Base-by-base conservation (phyloP, 1,140 invertebrate species). In the Panulirus ornatus region DNA sequence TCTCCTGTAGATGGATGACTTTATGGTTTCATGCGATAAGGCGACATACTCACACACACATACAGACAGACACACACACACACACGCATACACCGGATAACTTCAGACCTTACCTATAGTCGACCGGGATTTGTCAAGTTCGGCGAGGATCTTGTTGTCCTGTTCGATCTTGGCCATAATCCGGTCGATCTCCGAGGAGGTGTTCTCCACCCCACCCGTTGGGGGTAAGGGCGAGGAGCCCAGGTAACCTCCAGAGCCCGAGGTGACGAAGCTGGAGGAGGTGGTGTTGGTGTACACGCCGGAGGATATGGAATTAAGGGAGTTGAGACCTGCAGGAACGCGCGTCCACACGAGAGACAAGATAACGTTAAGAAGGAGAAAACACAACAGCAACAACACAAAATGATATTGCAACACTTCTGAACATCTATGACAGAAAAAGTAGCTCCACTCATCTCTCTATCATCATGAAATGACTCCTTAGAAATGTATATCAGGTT, bases 81-180 rank as follows among this genome's bases (percentile, higher is more conserved):
- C 5, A 14, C 5, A 58, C 51, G 22, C n/a, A n/a, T n/a, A 63
- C 2, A 63, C 6, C 22, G n/a, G 58, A 63, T 3, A 22, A 63
- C 19, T 6, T 30, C 58, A 63, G n/a, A 58, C 36, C 84, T 92
- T 85, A 92, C 91, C 92, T 47, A 92, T 90, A 11, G 93, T 93
- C n/a, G 93, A 93, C 42, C 93, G 88, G 76, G 94, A 94, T 93
- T 97, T 97, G 93, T 98, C 98, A 93, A 98, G 94, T 93, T 98
- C 97, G 88, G 97, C 97, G 92, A 98, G 94, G 93, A 98, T 97
- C 93, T 97, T 95, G 93, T 95, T 96, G 93, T 96, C 96, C 94
- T 98, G 97, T 94, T 98, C 97, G 92, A 98, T 97, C 95, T 98
- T 98, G 90, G 97, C 97, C 96, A 98, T 98, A 93, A 98, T 97